phyloP scores from a whole-genome alignment of 1,140 invertebrate species.

The Paraescarpia echinospica region DNA sequence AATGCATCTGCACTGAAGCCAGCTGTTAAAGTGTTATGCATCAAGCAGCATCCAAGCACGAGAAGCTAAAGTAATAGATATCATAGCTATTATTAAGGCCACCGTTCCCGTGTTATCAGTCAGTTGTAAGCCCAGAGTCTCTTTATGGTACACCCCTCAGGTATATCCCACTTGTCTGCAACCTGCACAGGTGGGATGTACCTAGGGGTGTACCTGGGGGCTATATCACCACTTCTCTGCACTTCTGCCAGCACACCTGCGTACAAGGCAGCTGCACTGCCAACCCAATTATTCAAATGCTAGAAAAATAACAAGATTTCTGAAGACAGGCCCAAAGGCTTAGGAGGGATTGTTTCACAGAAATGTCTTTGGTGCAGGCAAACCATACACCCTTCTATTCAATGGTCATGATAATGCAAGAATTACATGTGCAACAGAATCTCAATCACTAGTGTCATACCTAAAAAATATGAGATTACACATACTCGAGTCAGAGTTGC shows the following conservation, averaged over 20 bases:
- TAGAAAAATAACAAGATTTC: background rate
- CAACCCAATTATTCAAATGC: background rate
- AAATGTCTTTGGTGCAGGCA: background rate
- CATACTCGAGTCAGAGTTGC: too few species aligned
- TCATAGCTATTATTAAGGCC: too few species aligned
- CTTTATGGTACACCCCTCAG: background rate
- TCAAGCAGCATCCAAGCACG: background rate
- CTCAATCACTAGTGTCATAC: background rate
- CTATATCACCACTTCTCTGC: background rate
- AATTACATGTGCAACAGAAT: background rate
- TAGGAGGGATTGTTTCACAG: background rate
- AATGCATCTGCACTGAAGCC: too few species aligned
- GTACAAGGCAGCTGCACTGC: background rate
- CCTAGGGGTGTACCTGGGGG: background rate
- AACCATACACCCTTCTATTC: background rate
- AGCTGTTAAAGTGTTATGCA: background rate
- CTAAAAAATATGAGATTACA: too few species aligned
- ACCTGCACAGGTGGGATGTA: background rate
- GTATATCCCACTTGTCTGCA: background rate
- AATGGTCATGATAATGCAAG: background rate
- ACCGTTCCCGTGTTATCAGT: background rate
- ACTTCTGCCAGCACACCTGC: background rate
- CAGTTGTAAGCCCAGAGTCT: background rate
- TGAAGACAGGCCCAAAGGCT: background rate
- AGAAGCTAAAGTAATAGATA: too few species aligned